Evolutionary conservation across 2,888 invertebrate genomes (phyloP).

Genomic region (Lapara coniferarum): DNA sequence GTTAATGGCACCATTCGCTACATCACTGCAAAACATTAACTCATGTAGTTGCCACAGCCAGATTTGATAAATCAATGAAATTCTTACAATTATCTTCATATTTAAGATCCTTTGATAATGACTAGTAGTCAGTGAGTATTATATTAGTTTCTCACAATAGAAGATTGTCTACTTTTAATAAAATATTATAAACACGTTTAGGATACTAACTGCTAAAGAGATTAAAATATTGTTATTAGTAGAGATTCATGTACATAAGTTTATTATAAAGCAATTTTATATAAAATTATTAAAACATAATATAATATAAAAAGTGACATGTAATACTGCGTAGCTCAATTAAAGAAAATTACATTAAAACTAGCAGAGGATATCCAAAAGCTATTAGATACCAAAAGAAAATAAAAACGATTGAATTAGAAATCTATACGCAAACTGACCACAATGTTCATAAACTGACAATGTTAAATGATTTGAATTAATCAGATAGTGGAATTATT

Average conservation of each 20-base stretch:
- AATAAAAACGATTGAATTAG: not conserved
- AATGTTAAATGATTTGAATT: not conserved
- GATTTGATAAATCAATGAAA: slow-evolving; percentile 34
- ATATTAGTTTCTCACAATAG: not conserved
- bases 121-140: slow-evolving; percentile 1
- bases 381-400: not conserved
- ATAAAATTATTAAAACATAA: not conserved
- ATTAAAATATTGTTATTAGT: no score
- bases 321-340: not conserved
- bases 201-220: no score
- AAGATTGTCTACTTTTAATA: no score
- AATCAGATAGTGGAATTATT: not conserved
- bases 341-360: not conserved
- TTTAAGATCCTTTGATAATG: not conserved
- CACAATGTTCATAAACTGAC: slow-evolving; percentile 3
- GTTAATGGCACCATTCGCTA: not conserved
- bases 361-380: not conserved
- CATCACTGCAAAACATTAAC: not conserved
- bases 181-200: no score
- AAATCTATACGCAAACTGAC: not conserved
- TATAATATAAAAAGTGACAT: not conserved
- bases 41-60: slow-evolving; percentile 33
- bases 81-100: not conserved
- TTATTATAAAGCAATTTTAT: no score
- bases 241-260: no score